These are phyloP conservation scores for Brachypteracias leptosomus DNA, from an alignment of 2,113 vertebrate species.

Conservation along the genomic window DNA sequence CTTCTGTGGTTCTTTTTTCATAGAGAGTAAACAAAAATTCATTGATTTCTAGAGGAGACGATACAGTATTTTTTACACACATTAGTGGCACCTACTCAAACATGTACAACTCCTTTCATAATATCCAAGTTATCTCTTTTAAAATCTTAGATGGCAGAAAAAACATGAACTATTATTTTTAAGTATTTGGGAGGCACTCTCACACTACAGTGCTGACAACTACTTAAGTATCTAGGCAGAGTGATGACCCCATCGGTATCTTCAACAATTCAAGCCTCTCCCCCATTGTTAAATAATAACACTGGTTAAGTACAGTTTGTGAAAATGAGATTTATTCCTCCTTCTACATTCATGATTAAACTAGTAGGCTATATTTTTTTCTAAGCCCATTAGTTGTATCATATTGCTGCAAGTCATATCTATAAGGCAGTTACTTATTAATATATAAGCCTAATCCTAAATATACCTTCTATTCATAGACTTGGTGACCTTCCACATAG, in stretches of 20 bases:
- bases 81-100: neutral
- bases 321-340: constrained; percentile 3
- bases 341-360: neutral
- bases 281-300: neutral
- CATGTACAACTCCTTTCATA: neutral
- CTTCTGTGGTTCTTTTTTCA: neutral
- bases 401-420: neutral
- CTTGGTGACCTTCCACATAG: neutral
- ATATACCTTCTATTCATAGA: neutral
- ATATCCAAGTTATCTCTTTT: neutral
- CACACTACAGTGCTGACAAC: neutral
- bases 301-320: neutral
- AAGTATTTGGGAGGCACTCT: neutral
- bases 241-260: neutral
- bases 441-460: neutral
- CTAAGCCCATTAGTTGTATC: neutral
- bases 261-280: neutral
- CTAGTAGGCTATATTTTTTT: neutral
- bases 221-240: neutral
- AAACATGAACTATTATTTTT: neutral
- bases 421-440: neutral
- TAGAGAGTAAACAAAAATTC: neutral
- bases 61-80: neutral
- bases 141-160: neutral
- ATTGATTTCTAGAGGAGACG: neutral